phyloP scores from a whole-genome alignment of 2,888 invertebrate genomes.

The Apocheima hispidaria region DNA sequence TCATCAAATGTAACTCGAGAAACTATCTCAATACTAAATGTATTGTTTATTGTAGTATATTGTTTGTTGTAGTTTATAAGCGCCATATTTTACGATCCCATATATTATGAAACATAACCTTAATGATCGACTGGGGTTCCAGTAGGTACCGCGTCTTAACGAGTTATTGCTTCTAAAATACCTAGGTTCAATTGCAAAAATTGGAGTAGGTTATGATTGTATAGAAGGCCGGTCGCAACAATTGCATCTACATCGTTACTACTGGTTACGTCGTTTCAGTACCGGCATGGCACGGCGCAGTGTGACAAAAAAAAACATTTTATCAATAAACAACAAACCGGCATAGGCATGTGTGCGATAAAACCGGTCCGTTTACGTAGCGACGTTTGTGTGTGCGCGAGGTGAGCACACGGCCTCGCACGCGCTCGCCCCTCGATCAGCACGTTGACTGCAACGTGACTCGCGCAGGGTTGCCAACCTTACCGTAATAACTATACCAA shows the following conservation, averaged over 20 bases:
- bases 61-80: too few relatives aligned
- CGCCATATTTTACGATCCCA: too few relatives aligned
- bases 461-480: constrained; percentile 66
- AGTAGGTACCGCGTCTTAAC: too few relatives aligned
- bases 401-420: constrained; percentile 67
- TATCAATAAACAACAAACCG: constrained; percentile 46
- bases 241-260: not conserved
- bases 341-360: constrained; percentile 28
- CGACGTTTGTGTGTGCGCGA: constrained; percentile 52
- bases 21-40: too few relatives aligned
- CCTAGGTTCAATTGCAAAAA: constrained; percentile 1
- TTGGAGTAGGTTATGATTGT: constrained; percentile 16
- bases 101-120: too few relatives aligned
- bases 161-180: too few relatives aligned
- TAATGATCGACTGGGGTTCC: too few relatives aligned
- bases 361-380: constrained; percentile 27
- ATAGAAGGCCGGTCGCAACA: constrained; percentile 28
- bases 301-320: constrained; percentile 43
- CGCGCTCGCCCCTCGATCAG: constrained; percentile 72
- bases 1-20: too few relatives aligned
- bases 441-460: constrained; percentile 83
- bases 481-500: constrained; percentile 49
- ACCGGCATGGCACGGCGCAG: constrained; percentile 7
- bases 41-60: too few relatives aligned
- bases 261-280: constrained; percentile 14